phyloP scores from a whole-genome alignment of 2,113 vertebrate species.

The sheep (Ovis aries) region DNA sequence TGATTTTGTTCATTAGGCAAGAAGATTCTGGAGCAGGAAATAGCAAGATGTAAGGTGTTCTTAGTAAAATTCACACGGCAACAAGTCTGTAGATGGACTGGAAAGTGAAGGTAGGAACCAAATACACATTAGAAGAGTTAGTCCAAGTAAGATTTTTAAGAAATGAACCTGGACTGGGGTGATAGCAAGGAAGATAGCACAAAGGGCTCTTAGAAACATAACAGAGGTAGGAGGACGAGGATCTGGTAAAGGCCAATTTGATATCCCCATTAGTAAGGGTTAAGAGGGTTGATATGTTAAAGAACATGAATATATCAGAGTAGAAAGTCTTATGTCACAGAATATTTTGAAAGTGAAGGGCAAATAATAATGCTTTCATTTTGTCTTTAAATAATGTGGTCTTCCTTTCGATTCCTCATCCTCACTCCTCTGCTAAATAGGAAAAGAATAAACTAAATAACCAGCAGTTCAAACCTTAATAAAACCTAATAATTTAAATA shows the following conservation, averaged over 20 bases:
- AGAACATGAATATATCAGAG: background rate
- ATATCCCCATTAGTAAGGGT: background rate
- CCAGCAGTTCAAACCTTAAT: background rate
- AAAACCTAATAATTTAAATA: background rate
- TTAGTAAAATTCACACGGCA: background rate
- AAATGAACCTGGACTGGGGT: background rate
- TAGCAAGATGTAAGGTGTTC: background rate
- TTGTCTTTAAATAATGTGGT: background rate
- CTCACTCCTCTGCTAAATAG: background rate
- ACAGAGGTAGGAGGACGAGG: background rate
- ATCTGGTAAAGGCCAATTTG: background rate
- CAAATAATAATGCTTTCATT: background rate
- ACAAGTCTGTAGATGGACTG: background rate
- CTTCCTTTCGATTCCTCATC: background rate
- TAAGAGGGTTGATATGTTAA: background rate
- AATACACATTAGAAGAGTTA: background rate
- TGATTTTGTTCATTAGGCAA: background rate
- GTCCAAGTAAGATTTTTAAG: background rate
- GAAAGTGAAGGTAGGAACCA: background rate
- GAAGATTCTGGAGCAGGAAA: background rate
- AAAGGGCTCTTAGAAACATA: background rate
- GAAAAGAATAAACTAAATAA: background rate
- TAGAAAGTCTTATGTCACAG: background rate
- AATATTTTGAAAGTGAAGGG: background rate
- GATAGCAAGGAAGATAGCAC: background rate